Evolutionary conservation across 2,888 invertebrate genomes (phyloP).

Genomic region (Pomacea canaliculata): DNA sequence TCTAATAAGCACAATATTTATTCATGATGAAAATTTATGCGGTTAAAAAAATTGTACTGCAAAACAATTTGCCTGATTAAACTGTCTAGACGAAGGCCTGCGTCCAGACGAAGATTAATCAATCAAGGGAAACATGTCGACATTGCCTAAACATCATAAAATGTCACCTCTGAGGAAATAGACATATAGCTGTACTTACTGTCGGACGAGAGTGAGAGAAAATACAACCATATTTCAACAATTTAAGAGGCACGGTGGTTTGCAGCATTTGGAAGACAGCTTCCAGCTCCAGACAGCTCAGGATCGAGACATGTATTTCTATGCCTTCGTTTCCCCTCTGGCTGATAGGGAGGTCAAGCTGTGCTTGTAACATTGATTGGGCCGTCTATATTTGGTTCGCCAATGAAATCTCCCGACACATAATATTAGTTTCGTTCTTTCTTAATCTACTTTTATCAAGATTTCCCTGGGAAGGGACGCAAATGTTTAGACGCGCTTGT

Average conservation of each 20-base stretch:
- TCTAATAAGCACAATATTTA: too few relatives aligned
- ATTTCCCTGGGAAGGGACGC: neutral
- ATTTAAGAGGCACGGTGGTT: constrained; percentile 9
- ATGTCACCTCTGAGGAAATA: neutral
- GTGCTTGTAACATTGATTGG: constrained; percentile 1
- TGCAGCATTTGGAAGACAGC: constrained; percentile 21
- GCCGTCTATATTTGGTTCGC: neutral
- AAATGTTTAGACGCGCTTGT: too few relatives aligned
- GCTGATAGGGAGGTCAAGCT: constrained; percentile 1
- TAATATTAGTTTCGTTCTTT: neutral
- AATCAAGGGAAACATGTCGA: constrained; percentile 24
- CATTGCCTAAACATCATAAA: constrained; percentile 9
- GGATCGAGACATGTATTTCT: constrained; percentile 12
- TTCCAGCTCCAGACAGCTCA: constrained; percentile 22
- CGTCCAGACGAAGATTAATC: constrained; percentile 30
- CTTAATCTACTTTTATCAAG: neutral
- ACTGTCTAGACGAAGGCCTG: constrained; percentile 25
- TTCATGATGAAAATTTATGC: too few relatives aligned
- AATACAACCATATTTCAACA: constrained; percentile 49
- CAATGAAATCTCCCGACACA: neutral
- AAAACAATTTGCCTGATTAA: constrained; percentile 22
- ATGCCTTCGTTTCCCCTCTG: constrained; percentile 21
- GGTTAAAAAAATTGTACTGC: too few relatives aligned
- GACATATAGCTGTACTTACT: constrained; percentile 45
- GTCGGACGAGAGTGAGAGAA: constrained; percentile 53